Evolutionary conservation across 2,888 invertebrate genomes (phyloP).

Genomic region (Resseliella maxima): DNA sequence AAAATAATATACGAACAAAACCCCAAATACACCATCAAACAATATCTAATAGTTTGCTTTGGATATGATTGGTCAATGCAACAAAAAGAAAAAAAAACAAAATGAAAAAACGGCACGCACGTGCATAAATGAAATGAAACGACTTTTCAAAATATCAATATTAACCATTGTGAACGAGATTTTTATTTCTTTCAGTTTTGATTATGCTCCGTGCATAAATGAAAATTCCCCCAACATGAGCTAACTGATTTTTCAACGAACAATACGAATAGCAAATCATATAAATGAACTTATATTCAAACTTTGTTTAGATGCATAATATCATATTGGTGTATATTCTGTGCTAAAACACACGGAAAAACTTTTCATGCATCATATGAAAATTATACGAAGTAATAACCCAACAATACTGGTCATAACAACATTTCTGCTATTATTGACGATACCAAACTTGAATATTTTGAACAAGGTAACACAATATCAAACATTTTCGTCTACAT

Average conservation of each 20-base stretch:
- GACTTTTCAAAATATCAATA: constrained; percentile 5
- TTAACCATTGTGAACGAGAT: not conserved
- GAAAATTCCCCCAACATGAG: not conserved
- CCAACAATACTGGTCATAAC: not conserved
- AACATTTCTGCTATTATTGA: not conserved
- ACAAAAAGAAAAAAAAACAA: too few relatives aligned
- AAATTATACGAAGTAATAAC: not conserved
- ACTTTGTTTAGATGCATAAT: too few relatives aligned
- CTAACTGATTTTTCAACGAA: not conserved
- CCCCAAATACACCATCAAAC: not conserved
- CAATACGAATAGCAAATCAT: not conserved
- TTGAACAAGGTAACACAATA: not conserved
- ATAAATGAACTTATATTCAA: not conserved
- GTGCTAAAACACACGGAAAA: not conserved
- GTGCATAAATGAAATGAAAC: constrained; percentile 24
- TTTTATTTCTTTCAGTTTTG: not conserved
- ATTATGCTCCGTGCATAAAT: not conserved
- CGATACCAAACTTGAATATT: not conserved
- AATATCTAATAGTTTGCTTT: not conserved
- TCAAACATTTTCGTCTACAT: not conserved
- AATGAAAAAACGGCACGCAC: constrained; percentile 11
- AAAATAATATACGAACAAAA: not conserved
- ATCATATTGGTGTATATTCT: too few relatives aligned
- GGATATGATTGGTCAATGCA: not conserved
- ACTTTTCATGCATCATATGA: constrained; percentile 9